Evolutionary conservation across 2,113 vertebrate species (phyloP).

Genomic region (Marmota monax): DNA sequence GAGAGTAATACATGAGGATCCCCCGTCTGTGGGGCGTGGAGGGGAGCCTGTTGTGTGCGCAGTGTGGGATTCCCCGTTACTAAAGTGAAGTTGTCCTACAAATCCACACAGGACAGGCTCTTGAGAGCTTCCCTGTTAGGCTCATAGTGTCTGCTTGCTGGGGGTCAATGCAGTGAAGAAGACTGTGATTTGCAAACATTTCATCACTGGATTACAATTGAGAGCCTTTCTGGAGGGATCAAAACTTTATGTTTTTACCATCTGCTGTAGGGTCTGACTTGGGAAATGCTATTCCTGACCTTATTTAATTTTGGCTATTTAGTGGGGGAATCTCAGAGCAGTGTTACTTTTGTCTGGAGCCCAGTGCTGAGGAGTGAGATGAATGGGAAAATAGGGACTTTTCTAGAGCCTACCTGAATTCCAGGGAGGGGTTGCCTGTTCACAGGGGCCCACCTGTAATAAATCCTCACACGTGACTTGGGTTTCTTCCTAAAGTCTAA

Average conservation of each 20-base stretch:
- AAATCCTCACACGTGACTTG: not conserved
- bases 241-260: not conserved
- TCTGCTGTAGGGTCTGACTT: not conserved
- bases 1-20: not conserved
- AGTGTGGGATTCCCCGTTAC: not conserved
- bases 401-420: not conserved
- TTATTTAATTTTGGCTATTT: not conserved
- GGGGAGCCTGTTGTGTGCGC: not conserved
- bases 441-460: not conserved
- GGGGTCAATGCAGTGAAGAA: not conserved
- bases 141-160: not conserved
- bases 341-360: not conserved
- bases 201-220: not conserved
- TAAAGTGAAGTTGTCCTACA: slow-evolving; percentile 5
- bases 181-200: not conserved
- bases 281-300: not conserved
- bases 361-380: not conserved
- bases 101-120: not conserved
- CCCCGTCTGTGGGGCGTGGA: not conserved
- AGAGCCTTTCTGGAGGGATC: not conserved
- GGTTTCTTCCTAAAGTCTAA: not conserved
- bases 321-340: not conserved
- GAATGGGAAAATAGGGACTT: not conserved
- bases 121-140: not conserved
- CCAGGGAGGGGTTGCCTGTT: not conserved